phyloP scores from a whole-genome alignment of 2,797 vertebrate species.

The Pachyuromys duprasi region DNA sequence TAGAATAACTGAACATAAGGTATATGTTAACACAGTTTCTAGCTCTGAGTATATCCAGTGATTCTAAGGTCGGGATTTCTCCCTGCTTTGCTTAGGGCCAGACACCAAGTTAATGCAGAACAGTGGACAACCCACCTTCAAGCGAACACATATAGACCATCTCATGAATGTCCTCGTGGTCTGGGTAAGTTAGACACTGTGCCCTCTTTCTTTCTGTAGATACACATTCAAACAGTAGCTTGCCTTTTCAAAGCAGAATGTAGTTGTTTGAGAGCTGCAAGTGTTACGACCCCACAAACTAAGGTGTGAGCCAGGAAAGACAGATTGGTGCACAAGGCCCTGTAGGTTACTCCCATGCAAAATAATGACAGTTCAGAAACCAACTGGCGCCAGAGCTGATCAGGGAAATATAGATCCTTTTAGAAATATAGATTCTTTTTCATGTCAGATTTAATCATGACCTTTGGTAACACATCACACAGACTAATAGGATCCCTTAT shows the following conservation, averaged over 20 bases:
- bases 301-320: conserved; percentile 4
- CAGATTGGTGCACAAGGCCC: not conserved
- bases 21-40: not conserved
- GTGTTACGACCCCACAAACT: not conserved
- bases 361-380: not conserved
- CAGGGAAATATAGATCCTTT: not conserved
- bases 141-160: conserved; percentile 95
- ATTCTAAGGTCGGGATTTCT: conserved; percentile 65
- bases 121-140: conserved; percentile 93
- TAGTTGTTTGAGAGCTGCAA: conserved; percentile 40
- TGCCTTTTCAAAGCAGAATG: conserved; percentile 29
- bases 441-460: conserved; percentile 11
- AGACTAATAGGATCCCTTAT: not conserved
- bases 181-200: conserved; percentile 90
- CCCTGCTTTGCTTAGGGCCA: conserved; percentile 89
- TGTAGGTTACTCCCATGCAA: not conserved
- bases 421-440: conserved; percentile 36
- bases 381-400: not conserved
- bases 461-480: conserved; percentile 20
- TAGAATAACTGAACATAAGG: conserved; percentile 21
- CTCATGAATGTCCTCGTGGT: conserved; percentile 96
- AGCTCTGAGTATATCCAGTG: conserved; percentile 23
- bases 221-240: not conserved
- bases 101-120: conserved; percentile 99
- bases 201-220: conserved; percentile 44